phyloP scores from a whole-genome alignment of 1,140 invertebrate species.

The Drosophila suzukii region DNA sequence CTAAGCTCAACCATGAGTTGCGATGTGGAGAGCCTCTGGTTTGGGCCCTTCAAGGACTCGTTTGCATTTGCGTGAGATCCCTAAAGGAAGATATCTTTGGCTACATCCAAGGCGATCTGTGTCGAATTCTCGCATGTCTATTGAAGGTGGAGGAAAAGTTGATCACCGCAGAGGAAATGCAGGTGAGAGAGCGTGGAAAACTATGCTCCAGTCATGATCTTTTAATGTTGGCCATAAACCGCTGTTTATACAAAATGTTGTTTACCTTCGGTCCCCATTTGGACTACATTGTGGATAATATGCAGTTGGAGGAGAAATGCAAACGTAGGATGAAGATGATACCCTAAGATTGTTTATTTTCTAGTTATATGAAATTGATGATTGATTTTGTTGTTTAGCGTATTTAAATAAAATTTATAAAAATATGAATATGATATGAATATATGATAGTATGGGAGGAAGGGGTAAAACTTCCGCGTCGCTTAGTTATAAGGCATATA shows the following conservation, averaged over 20 bases:
- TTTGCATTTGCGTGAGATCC: slow-evolving; percentile 40
- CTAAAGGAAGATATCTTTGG: slow-evolving; percentile 12
- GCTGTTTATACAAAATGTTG: slow-evolving; percentile 36
- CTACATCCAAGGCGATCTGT: slow-evolving; percentile 11
- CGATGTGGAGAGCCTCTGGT: slow-evolving; percentile 7
- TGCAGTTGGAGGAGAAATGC: not conserved
- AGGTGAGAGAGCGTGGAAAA: not conserved
- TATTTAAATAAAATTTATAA: not conserved
- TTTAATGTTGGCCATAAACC: not conserved
- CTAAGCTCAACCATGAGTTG: slow-evolving; percentile 24
- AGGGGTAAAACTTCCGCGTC: no score
- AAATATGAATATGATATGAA: no score
- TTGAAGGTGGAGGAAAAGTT: slow-evolving; percentile 21
- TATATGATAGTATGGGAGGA: not conserved
- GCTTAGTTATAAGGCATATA: no score
- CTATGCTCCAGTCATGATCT: slow-evolving; percentile 13
- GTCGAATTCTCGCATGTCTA: not conserved
- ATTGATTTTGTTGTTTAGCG: not conserved
- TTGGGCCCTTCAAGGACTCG: slow-evolving; percentile 43
- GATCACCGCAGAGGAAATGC: not conserved
- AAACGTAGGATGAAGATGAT: not conserved
- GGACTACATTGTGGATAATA: not conserved
- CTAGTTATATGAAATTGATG: not conserved
- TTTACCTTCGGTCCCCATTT: slow-evolving; percentile 9
- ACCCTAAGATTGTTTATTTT: not conserved